phyloP scores from a whole-genome alignment of 2,888 invertebrate species.

The Drosophila vallismaia region DNA sequence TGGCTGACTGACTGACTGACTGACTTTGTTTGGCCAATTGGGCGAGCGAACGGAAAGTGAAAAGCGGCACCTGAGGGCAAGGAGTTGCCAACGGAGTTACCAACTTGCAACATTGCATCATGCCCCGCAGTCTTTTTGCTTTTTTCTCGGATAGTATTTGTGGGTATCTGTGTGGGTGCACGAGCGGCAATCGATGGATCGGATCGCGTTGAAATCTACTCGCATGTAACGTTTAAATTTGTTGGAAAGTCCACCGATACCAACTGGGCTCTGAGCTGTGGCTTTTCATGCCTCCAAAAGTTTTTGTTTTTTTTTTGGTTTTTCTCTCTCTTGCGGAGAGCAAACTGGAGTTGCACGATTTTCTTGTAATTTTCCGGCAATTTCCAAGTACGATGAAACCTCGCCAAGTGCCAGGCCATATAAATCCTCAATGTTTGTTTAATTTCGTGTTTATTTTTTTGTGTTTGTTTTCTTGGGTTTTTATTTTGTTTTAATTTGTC shows the following conservation, averaged over 20 bases:
- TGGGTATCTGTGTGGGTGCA: constrained; percentile 65
- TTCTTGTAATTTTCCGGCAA: constrained; percentile 82
- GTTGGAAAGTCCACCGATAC: constrained; percentile 69
- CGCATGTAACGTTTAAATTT: constrained; percentile 80
- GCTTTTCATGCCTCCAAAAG: constrained; percentile 62
- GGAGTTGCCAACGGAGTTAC: constrained; percentile 51
- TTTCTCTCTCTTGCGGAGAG: constrained; percentile 50
- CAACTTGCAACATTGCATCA: constrained; percentile 39
- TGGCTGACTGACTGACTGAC: constrained; percentile 56
- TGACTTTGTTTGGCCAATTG: constrained; percentile 63
- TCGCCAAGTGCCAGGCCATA: constrained; percentile 57
- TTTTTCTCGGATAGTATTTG: constrained; percentile 9
- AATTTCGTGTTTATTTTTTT: constrained; percentile 73
- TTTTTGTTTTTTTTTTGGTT: neutral
- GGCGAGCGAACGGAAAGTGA: constrained; percentile 63
- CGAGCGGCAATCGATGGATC: constrained; percentile 63
- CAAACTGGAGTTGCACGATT: constrained; percentile 81
- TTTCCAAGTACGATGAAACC: constrained; percentile 47
- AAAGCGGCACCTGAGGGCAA: constrained; percentile 81
- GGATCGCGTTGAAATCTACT: constrained; percentile 79
- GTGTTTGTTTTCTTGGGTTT: constrained; percentile 52
- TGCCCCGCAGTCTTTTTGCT: constrained; percentile 23
- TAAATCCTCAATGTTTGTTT: constrained; percentile 78
- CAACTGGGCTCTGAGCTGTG: constrained; percentile 13
- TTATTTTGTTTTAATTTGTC: constrained; percentile 70